Base-by-base conservation (phyloP, 2,797 vertebrate species). In the Apogon talboti region DNA sequence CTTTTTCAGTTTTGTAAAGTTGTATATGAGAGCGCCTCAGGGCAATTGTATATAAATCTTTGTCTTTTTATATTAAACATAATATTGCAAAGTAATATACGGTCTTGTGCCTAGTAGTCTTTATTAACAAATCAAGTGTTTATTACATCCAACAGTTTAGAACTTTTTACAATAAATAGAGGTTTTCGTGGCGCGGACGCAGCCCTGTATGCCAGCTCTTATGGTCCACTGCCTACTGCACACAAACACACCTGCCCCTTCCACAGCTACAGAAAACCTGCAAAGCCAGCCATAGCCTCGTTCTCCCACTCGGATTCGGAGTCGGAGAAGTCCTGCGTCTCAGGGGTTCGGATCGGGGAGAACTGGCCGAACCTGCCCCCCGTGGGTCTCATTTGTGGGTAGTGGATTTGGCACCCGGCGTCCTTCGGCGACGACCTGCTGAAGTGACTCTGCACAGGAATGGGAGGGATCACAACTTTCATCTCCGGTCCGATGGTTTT, bases 221-320 rank as follows among this genome's bases (percentile, higher is more conserved):
- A 38, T 42, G 2, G 11, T 33, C 40, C 49, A 44, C 4, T 38
- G 28, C 19, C 2, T 21, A 8, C 3, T 6, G 6, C 6, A 28
- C 24, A 30, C 47, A 7, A 53, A 21, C 16, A 50, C 3, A 52
- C 21, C 16, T 21, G 10, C 24, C 74, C 1, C 35, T 19, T 9
- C 18, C 1, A 65, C 15, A 28, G 90, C 6, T 83, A 93, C 78
- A 94, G 76, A 13, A 93, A 94, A 38, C 77, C 85, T 18, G 69
- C 52, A 53, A 94, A 93, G 10, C 88, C 80, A 11, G 79, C 84
- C 72, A 94, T 87, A 51, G 90, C 87, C 24, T 92, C 91, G 2
- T 76, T 93, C 44, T 96, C 95, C 94, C 95, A 96, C 64, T 95
- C 95, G 0, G 93, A 93, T 55, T 94, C 93, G 0, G 93, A 94